Conservation (phyloP, 2,888 invertebrate genomes). For the Ormyrus rosae region DNA sequence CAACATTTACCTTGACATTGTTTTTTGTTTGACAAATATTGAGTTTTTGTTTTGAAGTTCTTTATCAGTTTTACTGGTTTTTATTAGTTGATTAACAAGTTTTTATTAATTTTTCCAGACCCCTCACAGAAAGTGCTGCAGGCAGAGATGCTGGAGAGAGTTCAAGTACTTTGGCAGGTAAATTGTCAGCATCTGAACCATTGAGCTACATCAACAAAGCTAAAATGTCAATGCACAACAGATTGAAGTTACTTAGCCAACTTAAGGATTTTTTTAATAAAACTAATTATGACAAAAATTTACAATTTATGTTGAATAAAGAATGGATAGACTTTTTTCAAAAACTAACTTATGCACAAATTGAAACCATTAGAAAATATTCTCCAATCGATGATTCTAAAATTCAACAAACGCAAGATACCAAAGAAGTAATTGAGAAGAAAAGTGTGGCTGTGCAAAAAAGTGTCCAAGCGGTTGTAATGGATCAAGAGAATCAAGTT, state of each 20-base stretch:
- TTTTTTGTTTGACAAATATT: neutral
- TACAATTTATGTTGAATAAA: conserved; percentile 76
- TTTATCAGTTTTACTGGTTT: neutral
- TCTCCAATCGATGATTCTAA: conserved; percentile 57
- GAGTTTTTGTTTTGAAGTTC: conserved; percentile 12
- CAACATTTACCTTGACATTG: too few relatives aligned
- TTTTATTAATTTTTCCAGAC: conserved; percentile 64
- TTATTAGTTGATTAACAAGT: conserved; percentile 15
- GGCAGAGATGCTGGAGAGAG: conserved; percentile 61
- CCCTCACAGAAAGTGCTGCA: conserved; percentile 62
- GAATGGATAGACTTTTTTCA: conserved; percentile 77
- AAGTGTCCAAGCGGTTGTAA: conserved; percentile 43
- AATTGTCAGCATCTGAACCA: conserved; percentile 60
- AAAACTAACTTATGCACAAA: conserved; percentile 73
- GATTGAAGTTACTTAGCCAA: conserved; percentile 77
- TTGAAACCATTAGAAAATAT: conserved; percentile 66
- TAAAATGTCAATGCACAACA: conserved; percentile 74
- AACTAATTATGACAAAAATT: conserved; percentile 74
- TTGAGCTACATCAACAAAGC: conserved; percentile 61
- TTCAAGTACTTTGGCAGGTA: conserved; percentile 59
- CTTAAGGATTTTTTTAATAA: conserved; percentile 76
- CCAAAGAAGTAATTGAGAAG: conserved; percentile 35
- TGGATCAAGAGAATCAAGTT: conserved; percentile 30
- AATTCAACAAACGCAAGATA: conserved; percentile 46
- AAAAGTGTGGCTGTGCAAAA: conserved; percentile 46